These are phyloP conservation scores for Oxyscelio sp. DNA, from an alignment of 2,888 invertebrate species.

Conservation along the genomic window DNA sequence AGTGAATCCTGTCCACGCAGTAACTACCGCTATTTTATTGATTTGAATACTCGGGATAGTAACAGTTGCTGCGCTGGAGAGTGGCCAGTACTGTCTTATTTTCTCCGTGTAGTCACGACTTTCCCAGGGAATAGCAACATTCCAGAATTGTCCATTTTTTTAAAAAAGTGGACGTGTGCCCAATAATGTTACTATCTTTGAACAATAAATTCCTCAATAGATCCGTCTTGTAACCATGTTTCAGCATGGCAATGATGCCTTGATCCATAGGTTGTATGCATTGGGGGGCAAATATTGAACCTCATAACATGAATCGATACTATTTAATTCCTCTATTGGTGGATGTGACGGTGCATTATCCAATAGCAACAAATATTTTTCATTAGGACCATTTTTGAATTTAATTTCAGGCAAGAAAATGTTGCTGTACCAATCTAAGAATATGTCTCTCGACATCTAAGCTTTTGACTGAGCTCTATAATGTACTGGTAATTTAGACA, in stretches of 20 bases:
- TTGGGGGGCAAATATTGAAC: slow-evolving; percentile 11
- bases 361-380: slow-evolving; percentile 20
- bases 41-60: too few species aligned
- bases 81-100: too few species aligned
- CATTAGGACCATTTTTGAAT: not conserved
- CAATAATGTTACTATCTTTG: not conserved
- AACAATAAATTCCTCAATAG: slow-evolving; percentile 24
- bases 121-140: slow-evolving; percentile 22
- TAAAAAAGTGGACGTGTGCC: slow-evolving; percentile 1
- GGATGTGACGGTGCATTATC: slow-evolving; percentile 33
- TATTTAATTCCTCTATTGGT: slow-evolving; percentile 18
- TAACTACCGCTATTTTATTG: too few species aligned
- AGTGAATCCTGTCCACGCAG: too few species aligned
- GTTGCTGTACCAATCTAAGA: slow-evolving; percentile 35
- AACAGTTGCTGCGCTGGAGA: too few species aligned
- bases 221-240: slow-evolving; percentile 8
- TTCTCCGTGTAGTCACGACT: slow-evolving; percentile 14
- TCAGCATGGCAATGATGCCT: slow-evolving; percentile 23
- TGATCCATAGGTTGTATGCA: slow-evolving; percentile 12
- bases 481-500: slow-evolving; percentile 19
- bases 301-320: slow-evolving; percentile 16
- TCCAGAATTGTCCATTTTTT: slow-evolving; percentile 33
- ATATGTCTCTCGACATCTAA: slow-evolving; percentile 30
- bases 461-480: slow-evolving; percentile 22
- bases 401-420: slow-evolving; percentile 41